Percentiles rank a stretch among this genome's conserved stretches.
Evolutionary conservation across 2,888 invertebrate genomes (phyloP).

Genomic region (Oasisia sp.): DNA sequence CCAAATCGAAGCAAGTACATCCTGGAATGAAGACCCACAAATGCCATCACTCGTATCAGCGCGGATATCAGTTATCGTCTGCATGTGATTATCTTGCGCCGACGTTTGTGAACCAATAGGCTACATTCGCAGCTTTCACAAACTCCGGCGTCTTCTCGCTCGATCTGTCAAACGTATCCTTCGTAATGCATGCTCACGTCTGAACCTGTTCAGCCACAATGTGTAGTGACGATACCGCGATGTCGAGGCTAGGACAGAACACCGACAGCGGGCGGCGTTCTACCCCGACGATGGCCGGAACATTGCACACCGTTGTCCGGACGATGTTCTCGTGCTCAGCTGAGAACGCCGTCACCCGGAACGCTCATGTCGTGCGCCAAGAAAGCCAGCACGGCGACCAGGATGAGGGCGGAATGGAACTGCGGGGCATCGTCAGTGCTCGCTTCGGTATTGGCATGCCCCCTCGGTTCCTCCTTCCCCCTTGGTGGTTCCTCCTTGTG

Average conservation of each 20-base stretch:
- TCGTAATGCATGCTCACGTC: background rate
- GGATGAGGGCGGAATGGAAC: background rate
- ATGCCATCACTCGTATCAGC: background rate
- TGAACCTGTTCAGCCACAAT: no score
- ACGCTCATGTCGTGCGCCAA: background rate
- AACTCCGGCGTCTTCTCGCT: background rate
- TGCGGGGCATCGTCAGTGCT: background rate
- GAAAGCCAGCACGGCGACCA: background rate
- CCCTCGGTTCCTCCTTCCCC: no score
- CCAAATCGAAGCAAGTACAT: background rate
- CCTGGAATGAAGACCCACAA: background rate
- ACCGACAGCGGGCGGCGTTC: no score
- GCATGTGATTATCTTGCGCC: background rate
- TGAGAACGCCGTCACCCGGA: background rate
- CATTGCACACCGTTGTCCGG: background rate
- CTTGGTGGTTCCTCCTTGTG: no score
- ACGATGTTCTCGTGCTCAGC: background rate
- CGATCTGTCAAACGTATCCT: background rate
- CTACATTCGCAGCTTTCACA: background rate
- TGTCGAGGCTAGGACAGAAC: no score
- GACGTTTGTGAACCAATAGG: background rate
- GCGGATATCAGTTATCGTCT: background rate
- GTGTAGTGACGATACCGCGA: no score
- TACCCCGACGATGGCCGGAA: background rate
- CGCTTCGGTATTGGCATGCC: background rate